Base-by-base conservation (phyloP, 35 echinoderm and acorn worm species). In the Ophioderma brevispina region DNA sequence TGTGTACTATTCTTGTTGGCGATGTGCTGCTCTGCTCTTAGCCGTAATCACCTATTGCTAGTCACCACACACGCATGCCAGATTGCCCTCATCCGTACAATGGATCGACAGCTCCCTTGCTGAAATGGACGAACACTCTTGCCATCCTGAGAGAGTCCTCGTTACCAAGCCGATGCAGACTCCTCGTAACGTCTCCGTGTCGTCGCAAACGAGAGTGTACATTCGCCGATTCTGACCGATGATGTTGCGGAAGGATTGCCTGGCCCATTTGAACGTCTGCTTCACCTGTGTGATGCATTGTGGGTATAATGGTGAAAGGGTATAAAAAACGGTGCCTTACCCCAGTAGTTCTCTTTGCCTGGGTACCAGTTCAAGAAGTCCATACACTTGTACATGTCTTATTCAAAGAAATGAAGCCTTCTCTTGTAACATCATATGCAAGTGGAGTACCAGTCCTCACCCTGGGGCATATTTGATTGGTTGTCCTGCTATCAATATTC, bases 31-130 rank as follows among this genome's bases (percentile, higher is more conserved):
- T 8, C 55, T 98, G 13, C 76, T 92, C n/a, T 75, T 98, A 76
- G 92, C 96, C 0, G 89, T 98, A 76, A 94, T 39, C 93, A 94
- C 78, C 87, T 98, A 5, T 92, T 90, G 6, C 87, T 98, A 55
- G 92, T 91, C 6, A 94, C 96, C 31, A 98, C 94, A 52, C 90
- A 92, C 46, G 96, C 96, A 19, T 98, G 92, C 31, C 86, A 92
- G 34, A 80, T n/a, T 94, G 63, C 90, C 92, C 6, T 77, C 63
- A 5, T 89, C 75, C 37, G 90, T 94, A 33, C 82, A 87, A 39
- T 98, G 96, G 96, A 98, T 98, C 4, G 92, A 98, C 78, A 87
- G 82, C 50, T 89, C 96, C n/a, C 37, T 98, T 39, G 82, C 81
- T 15, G 86, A 92, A 40, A 98, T 98, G 96, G 96, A 98, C 43